A percentile compares a stretch with the other conserved stretches of the same genome.
These are phyloP conservation scores for Hyla sarda DNA, from an alignment of 2,113 vertebrate genomes.

Conservation along the genomic window DNA sequence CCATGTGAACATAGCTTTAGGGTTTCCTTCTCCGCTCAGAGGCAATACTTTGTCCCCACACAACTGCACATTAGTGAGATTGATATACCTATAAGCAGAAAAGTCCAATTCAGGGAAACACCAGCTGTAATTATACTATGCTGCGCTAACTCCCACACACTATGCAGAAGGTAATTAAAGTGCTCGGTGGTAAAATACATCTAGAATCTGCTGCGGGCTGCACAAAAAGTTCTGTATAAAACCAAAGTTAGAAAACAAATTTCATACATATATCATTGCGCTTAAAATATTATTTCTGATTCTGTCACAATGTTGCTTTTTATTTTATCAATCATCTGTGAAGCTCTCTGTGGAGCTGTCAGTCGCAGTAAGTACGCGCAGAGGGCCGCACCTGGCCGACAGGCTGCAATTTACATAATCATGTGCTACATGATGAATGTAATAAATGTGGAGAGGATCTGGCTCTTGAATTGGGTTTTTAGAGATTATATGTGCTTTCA, in stretches of 20 bases:
- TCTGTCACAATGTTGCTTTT: not conserved
- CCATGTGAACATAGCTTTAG: no score
- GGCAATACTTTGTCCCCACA: not conserved
- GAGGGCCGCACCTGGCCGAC: not conserved
- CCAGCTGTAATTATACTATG: not conserved
- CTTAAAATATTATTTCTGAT: not conserved
- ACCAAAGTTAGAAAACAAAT: not conserved
- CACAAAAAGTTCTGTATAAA: not conserved
- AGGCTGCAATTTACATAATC: not conserved
- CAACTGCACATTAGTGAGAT: not conserved
- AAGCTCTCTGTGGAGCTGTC: not conserved
- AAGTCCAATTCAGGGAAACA: not conserved
- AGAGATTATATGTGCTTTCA: not conserved
- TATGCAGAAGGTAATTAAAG: not conserved
- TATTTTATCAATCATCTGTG: not conserved
- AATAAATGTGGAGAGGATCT: conserved; percentile 7
- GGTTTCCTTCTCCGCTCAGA: not conserved
- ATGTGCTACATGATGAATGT: not conserved
- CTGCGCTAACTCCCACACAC: not conserved
- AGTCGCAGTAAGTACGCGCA: not conserved
- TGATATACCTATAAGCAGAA: not conserved
- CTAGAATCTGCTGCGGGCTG: not conserved
- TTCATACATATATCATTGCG: not conserved
- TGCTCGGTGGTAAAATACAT: not conserved
- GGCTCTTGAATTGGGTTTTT: not conserved